These are phyloP conservation scores for Dermochelys coriacea DNA, from an alignment of 2,797 vertebrate species.

Conservation along the genomic window DNA sequence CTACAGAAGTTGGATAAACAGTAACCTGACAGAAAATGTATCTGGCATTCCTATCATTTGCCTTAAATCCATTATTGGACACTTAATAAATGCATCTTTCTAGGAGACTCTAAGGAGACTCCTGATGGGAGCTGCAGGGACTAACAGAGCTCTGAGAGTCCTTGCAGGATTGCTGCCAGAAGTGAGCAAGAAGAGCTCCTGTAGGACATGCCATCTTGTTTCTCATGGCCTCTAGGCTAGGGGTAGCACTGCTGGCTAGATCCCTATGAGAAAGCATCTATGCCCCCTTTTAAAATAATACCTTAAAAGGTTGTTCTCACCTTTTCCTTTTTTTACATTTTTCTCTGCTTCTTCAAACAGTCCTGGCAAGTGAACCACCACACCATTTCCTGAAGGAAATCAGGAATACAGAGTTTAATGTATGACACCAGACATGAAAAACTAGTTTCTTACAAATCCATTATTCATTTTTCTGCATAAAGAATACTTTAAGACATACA, in stretches of 20 bases:
- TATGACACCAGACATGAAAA: background rate
- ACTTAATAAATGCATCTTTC: background rate
- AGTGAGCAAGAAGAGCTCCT: background rate
- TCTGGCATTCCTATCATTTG: background rate
- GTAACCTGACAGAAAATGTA: too few species aligned
- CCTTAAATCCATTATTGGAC: background rate
- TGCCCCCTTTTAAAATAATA: background rate
- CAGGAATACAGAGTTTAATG: background rate
- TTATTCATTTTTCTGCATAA: background rate
- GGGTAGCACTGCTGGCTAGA: background rate
- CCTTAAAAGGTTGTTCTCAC: slow-evolving; percentile 77
- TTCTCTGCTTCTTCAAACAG: slow-evolving; percentile 98
- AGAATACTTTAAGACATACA: background rate
- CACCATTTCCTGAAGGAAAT: slow-evolving; percentile 91
- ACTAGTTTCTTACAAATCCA: background rate
- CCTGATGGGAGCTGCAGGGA: background rate
- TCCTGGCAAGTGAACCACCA: slow-evolving; percentile 97
- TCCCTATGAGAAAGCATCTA: background rate
- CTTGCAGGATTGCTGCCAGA: background rate
- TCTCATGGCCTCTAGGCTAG: background rate
- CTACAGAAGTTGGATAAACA: background rate
- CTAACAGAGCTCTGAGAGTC: background rate
- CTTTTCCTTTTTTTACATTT: slow-evolving; percentile 94
- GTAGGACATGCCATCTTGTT: background rate
- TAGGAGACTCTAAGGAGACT: background rate